phyloP scores from a whole-genome alignment of 2,888 invertebrate species.

The Yponomeuta cagnagella region DNA sequence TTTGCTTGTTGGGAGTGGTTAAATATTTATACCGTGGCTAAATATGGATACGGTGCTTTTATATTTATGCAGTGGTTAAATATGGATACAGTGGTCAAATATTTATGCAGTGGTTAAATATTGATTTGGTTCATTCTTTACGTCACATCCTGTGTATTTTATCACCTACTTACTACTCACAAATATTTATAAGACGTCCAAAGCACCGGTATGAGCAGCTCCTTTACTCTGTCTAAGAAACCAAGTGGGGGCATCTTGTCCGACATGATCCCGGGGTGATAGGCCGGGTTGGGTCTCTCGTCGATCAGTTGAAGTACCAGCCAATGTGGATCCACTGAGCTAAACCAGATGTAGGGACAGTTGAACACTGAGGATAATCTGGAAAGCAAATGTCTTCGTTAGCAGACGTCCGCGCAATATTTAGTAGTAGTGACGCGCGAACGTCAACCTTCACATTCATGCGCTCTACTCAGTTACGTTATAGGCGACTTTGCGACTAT shows the following conservation, averaged over 20 bases:
- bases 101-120: no score
- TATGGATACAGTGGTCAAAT: no score
- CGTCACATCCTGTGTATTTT: background rate
- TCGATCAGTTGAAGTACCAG: conserved; percentile 16
- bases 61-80: no score
- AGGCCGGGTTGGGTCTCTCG: conserved; percentile 19
- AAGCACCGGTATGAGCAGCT: background rate
- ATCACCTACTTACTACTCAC: background rate
- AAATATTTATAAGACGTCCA: background rate
- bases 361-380: conserved; percentile 16
- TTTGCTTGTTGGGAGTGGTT: no score
- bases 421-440: no score
- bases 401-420: no score
- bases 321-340: conserved; percentile 20
- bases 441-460: background rate
- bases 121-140: no score
- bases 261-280: conserved; percentile 12
- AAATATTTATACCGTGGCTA: no score
- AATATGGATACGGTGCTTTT: no score
- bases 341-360: conserved; percentile 20
- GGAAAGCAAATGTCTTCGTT: conserved; percentile 14
- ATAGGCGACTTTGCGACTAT: no score
- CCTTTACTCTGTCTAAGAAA: conserved; percentile 15
- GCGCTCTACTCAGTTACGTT: no score
- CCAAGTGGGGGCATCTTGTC: conserved; percentile 14